phyloP scores from a whole-genome alignment of 2,797 vertebrate species.

The Clarias pachynema region DNA sequence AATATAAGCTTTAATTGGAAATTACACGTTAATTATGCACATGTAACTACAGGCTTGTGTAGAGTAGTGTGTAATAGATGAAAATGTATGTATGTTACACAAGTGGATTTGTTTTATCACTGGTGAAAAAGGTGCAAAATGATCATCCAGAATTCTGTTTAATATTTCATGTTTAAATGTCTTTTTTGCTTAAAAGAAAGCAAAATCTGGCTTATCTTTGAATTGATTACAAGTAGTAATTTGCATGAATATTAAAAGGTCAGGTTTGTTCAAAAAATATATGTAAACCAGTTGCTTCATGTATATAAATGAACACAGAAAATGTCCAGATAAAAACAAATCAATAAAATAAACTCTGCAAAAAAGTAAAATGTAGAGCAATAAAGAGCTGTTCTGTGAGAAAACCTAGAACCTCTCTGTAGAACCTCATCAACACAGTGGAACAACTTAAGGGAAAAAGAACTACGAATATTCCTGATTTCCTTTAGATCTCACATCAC shows the following conservation, averaged over 20 bases:
- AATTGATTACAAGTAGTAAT: background rate
- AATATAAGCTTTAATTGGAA: background rate
- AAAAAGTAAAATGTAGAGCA: background rate
- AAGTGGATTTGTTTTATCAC: background rate
- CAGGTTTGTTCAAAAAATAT: background rate
- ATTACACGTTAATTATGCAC: background rate
- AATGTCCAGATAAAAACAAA: background rate
- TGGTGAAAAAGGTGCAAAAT: background rate
- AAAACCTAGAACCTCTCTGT: background rate
- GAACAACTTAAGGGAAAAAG: background rate
- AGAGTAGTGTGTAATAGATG: background rate
- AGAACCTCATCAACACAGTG: background rate
- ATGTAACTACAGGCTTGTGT: background rate
- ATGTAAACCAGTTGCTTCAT: background rate
- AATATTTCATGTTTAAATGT: background rate
- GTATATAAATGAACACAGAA: background rate
- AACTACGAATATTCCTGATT: background rate
- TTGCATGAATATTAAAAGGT: background rate
- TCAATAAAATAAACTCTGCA: background rate
- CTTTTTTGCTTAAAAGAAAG: background rate
- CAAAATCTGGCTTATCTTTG: no score
- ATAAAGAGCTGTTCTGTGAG: background rate
- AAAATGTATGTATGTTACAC: background rate
- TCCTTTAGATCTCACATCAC: background rate
- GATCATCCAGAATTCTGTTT: background rate